phyloP scores from a whole-genome alignment of 2,113 vertebrate species.

The Phoxinus phoxinus region DNA sequence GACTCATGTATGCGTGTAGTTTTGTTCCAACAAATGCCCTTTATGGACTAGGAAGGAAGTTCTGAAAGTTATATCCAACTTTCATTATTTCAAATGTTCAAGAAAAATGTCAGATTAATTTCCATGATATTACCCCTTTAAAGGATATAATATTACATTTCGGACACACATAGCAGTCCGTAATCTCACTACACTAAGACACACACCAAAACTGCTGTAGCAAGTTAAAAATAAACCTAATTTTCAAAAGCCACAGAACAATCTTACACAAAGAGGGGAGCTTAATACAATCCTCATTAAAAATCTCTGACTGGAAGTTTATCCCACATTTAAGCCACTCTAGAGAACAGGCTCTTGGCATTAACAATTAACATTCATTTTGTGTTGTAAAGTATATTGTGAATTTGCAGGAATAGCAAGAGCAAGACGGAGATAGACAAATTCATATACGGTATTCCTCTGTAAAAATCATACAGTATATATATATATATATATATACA shows the following conservation, averaged over 20 bases:
- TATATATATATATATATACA: too few relatives aligned
- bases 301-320: constrained; percentile 8
- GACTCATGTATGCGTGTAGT: not conserved
- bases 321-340: constrained; percentile 9
- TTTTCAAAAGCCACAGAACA: not conserved
- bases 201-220: constrained; percentile 1
- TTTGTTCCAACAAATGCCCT: not conserved
- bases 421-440: not conserved
- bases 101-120: not conserved
- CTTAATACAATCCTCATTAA: not conserved
- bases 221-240: not conserved
- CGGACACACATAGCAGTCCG: not conserved
- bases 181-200: not conserved
- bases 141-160: not conserved
- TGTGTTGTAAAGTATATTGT: not conserved
- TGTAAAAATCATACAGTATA: not conserved
- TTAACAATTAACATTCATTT: constrained; percentile 24
- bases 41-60: not conserved
- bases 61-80: not conserved
- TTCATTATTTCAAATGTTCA: not conserved
- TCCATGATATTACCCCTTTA: not conserved
- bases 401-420: not conserved
- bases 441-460: not conserved
- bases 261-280: not conserved
- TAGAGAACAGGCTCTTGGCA: not conserved